Conservation (phyloP, 2,113 vertebrate genomes). For the Nothoprocta pentlandii region DNA sequence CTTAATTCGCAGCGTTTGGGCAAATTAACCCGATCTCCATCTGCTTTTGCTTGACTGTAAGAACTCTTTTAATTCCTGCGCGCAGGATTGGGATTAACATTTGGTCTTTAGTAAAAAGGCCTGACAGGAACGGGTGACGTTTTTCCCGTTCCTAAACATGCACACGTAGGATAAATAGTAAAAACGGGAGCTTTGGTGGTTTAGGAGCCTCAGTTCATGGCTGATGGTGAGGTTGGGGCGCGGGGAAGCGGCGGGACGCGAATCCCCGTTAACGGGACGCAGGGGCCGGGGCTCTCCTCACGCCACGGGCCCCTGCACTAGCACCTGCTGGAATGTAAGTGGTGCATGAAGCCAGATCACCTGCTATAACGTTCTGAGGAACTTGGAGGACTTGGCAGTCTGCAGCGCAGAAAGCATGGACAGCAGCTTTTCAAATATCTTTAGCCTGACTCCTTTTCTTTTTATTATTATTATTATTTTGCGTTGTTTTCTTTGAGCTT, state of each 20-base stretch:
- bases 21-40: background rate
- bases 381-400: background rate
- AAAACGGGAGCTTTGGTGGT: accelerated
- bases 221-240: background rate
- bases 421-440: background rate
- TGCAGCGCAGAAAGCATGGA: background rate
- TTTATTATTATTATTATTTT: background rate
- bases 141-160: background rate
- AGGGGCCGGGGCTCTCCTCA: background rate
- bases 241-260: background rate
- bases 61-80: background rate
- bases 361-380: accelerated
- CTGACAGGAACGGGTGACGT: background rate
- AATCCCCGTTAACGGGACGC: accelerated
- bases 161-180: accelerated
- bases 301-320: accelerated
- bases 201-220: accelerated
- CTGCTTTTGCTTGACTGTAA: background rate
- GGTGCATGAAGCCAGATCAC: accelerated
- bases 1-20: background rate
- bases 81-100: background rate
- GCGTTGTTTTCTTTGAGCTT: background rate
- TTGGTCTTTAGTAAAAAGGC: background rate
- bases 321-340: background rate
- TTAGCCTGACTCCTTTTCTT: background rate